Conservation (phyloP, 2,113 vertebrate species). For the Rhinolophus ferrumequinum region DNA sequence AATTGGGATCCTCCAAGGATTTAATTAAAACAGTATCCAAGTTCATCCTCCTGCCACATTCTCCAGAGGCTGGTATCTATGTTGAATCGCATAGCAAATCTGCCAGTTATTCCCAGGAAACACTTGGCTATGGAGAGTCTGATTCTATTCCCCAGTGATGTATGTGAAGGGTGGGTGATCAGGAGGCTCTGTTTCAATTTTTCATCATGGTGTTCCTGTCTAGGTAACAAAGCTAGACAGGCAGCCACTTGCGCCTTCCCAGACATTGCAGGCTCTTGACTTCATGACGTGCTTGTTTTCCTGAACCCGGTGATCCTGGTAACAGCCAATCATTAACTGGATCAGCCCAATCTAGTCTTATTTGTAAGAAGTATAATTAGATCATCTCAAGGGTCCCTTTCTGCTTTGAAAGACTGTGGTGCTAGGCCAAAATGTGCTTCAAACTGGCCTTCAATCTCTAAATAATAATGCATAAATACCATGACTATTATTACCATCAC, state of each 20-base stretch:
- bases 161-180: not conserved
- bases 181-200: not conserved
- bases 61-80: conserved; percentile 46
- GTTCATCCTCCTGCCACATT: conserved; percentile 60
- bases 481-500: not conserved
- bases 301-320: not conserved
- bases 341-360: not conserved
- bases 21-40: conserved; percentile 71
- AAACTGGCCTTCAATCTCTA: not conserved
- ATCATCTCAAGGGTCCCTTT: not conserved
- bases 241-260: not conserved
- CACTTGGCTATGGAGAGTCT: not conserved
- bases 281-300: not conserved
- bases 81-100: conserved; percentile 32
- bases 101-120: conserved; percentile 53
- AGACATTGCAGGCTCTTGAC: not conserved
- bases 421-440: not conserved
- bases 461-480: not conserved
- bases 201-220: not conserved
- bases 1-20: conserved; percentile 67
- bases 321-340: not conserved
- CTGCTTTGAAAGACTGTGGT: not conserved
- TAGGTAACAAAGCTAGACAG: not conserved
- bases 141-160: conserved; percentile 40
- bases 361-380: not conserved